Conservation (phyloP, 2,113 vertebrate genomes). For the Puntigrus tetrazona region DNA sequence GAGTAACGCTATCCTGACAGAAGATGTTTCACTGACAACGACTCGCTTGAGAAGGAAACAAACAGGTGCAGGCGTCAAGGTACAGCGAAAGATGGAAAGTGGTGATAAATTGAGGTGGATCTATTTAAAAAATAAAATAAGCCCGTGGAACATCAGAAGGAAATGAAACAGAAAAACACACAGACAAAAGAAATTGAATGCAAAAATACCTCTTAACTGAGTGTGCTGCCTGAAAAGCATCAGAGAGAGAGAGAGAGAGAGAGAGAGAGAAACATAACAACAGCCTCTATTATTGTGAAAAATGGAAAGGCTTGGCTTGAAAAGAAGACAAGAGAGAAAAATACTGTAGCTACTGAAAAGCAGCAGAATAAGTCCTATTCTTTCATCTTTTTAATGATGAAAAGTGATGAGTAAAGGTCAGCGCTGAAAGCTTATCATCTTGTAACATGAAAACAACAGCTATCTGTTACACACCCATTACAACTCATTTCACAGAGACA, state of each 20-base stretch:
- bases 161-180: conserved; percentile 23
- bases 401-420: conserved; percentile 27
- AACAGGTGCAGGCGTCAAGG: background rate
- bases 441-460: conserved; percentile 21
- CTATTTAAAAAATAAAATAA: conserved; percentile 2
- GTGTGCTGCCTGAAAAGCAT: conserved; percentile 1
- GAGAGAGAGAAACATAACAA: background rate
- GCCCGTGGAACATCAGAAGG: background rate
- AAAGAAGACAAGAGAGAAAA: conserved; percentile 10
- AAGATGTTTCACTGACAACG: background rate
- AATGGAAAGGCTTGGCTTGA: conserved; percentile 14
- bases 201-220: conserved; percentile 20
- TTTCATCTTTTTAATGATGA: conserved; percentile 42
- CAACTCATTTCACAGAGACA: background rate
- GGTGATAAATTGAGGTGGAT: background rate
- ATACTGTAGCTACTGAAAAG: background rate
- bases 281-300: conserved; percentile 6
- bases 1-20: background rate
- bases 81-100: background rate
- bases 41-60: background rate
- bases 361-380: conserved; percentile 7
- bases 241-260: background rate
- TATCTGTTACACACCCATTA: conserved; percentile 12
- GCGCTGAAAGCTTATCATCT: conserved; percentile 26
- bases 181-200: conserved; percentile 32